Conservation (phyloP, 2,113 vertebrate species). For the Clupea harengus region DNA sequence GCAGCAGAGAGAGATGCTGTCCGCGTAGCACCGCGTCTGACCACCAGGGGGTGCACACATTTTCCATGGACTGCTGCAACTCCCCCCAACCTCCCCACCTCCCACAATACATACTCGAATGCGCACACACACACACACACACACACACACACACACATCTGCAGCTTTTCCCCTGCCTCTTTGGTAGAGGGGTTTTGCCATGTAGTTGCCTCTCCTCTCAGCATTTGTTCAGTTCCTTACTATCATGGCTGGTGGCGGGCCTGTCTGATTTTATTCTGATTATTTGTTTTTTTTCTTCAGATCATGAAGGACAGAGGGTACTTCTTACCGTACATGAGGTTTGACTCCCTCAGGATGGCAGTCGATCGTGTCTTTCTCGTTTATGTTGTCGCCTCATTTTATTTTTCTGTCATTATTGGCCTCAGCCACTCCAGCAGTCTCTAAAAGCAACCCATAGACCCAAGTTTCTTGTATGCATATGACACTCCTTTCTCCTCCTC, state of each 20-base stretch:
- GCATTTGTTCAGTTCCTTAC: neutral
- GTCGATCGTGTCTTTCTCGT: neutral
- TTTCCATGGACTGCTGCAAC: neutral
- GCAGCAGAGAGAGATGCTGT: conserved; percentile 63
- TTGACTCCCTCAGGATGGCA: neutral
- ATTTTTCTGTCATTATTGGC: neutral
- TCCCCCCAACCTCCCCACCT: neutral
- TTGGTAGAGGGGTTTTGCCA: neutral
- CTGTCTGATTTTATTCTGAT: neutral
- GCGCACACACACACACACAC: neutral
- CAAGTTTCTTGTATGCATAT: neutral
- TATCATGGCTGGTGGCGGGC: neutral
- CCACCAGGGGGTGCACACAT: neutral
- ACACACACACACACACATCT: neutral
- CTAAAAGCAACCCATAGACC: neutral
- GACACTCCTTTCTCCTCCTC: neutral
- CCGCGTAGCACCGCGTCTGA: conserved; percentile 49
- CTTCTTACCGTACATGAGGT: neutral
- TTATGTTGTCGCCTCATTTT: neutral
- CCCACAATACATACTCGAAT: neutral
- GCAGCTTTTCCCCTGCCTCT: neutral
- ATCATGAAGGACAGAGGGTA: neutral
- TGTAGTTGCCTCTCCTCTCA: neutral
- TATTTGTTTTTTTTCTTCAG: no score
- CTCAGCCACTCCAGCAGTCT: neutral